phyloP scores from a whole-genome alignment of 23 tunicate genomes.

The Botrylloides violaceus region DNA sequence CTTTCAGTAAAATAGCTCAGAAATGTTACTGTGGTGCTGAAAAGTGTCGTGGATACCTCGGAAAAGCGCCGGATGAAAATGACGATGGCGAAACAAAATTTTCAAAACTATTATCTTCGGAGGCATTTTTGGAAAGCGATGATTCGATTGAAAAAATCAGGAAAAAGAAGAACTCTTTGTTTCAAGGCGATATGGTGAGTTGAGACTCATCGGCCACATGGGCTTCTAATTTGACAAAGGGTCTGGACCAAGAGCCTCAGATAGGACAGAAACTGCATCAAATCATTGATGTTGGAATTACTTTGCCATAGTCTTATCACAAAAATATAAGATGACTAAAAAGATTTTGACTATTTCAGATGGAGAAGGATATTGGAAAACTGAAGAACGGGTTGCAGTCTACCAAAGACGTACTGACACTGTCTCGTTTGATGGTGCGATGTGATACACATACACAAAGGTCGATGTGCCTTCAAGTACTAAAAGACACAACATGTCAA shows the following conservation, averaged over 20 bases:
- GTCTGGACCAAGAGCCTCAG: too few species aligned
- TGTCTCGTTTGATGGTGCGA: conserved; percentile 80
- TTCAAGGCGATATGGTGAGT: conserved; percentile 38
- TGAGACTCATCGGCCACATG: background rate
- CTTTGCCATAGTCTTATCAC: too few species aligned
- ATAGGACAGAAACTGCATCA: too few species aligned
- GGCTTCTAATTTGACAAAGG: too few species aligned
- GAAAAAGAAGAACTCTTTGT: conserved; percentile 35
- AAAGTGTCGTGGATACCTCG: conserved; percentile 85
- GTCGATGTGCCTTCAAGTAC: conserved; percentile 50
- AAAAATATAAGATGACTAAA: conserved; percentile 2
- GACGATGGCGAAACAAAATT: conserved; percentile 17
- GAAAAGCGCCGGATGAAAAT: conserved; percentile 64
- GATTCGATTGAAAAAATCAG: background rate
- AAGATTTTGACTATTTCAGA: conserved; percentile 14
- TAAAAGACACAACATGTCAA: conserved; percentile 51
- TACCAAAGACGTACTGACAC: conserved; percentile 55
- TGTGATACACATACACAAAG: conserved; percentile 56
- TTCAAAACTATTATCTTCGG: conserved; percentile 6
- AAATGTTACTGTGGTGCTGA: conserved; percentile 79
- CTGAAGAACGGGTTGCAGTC: conserved; percentile 50
- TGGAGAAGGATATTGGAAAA: conserved; percentile 50
- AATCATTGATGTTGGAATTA: too few species aligned
- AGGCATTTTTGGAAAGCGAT: background rate
- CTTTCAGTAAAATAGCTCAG: conserved; percentile 64